These are phyloP conservation scores for Tenebrosternarchus preto DNA, from an alignment of 2,113 vertebrate genomes.

Conservation along the genomic window DNA sequence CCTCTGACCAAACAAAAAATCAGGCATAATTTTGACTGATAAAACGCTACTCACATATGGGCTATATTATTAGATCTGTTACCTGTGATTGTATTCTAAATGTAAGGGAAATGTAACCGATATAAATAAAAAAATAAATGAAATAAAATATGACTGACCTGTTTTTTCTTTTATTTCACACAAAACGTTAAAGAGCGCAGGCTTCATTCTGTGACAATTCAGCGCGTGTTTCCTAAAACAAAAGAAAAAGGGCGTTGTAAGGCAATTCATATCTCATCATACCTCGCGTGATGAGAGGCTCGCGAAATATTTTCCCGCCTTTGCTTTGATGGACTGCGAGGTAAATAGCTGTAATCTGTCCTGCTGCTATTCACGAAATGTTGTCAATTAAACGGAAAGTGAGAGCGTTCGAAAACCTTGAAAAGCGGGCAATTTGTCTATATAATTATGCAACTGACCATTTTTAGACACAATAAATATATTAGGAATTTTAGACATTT, in stretches of 20 bases:
- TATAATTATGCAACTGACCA: neutral
- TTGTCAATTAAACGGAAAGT: too few relatives aligned
- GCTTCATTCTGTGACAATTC: conserved; percentile 99
- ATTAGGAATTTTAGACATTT: neutral
- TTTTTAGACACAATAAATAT: neutral
- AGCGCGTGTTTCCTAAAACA: conserved; percentile 94
- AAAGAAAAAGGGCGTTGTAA: conserved; percentile 59
- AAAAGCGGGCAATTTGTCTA: neutral
- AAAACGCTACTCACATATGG: neutral
- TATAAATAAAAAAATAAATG: neutral
- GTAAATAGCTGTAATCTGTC: too few relatives aligned
- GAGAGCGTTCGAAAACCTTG: too few relatives aligned
- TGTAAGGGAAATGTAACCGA: neutral
- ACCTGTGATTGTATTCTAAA: neutral
- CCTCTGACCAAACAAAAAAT: neutral
- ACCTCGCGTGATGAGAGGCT: conserved; percentile 17
- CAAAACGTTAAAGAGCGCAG: conserved; percentile 97
- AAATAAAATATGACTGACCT: conserved; percentile 77
- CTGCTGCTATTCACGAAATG: too few relatives aligned
- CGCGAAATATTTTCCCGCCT: conserved; percentile 11
- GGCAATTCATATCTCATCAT: neutral
- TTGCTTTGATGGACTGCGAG: neutral
- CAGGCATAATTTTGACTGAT: neutral
- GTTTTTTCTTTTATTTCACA: conserved; percentile 99
- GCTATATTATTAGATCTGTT: neutral